Base-by-base conservation (phyloP, 1,140 invertebrate species). In the Sitodiplosis mosellana region DNA sequence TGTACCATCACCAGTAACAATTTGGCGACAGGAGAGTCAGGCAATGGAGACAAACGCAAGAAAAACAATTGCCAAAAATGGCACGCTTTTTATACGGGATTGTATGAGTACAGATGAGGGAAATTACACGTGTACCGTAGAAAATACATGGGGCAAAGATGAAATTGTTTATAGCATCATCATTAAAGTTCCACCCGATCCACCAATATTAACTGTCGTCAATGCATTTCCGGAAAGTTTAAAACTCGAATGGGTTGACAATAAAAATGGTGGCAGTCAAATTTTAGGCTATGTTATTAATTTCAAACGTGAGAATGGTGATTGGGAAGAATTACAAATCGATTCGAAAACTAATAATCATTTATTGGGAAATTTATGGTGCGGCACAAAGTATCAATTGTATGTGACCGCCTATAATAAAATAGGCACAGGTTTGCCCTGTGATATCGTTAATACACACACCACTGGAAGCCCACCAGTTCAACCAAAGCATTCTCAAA, bases 341-440 rank as follows among this genome's bases (percentile, higher is more conserved):
- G 80, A 83, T 38, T 76, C 82, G 18, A 81, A 82, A 48, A 79
- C 76, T 5, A 80, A 80, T 41, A 81, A 81, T 47, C 80, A 84
- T 60, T 72, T 85, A 48, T 60, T 87, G 33, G 76, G 78, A 33
- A 81, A 83, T 61, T 65, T 91, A n/a, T 83, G 80, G 76, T 90
- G 87, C 59, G 87, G 87, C 8, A 88, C 84, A 1, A 73, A 78
- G 5, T 91, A 91, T 61, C 81, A 88, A 56, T 70, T 90, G 38
- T 90, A 87, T 60, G 79, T 91, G 44, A 89, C 84, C 0, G 87
- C 87, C 5, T 87, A 82, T 60, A 91, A 90, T 66, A 77, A 81
- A 59, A 87, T 90, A 51, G 87, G 86, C 10, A 87, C 86, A 46
- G 87, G 87, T 0, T 66, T 87, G 33, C 84, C 87, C 0, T 88